Evolutionary conservation across 2,113 vertebrate species (phyloP), one percentile per base, ranked within the genome.

Genomic region (Calyptommatus sinebrachiatus): DNA sequence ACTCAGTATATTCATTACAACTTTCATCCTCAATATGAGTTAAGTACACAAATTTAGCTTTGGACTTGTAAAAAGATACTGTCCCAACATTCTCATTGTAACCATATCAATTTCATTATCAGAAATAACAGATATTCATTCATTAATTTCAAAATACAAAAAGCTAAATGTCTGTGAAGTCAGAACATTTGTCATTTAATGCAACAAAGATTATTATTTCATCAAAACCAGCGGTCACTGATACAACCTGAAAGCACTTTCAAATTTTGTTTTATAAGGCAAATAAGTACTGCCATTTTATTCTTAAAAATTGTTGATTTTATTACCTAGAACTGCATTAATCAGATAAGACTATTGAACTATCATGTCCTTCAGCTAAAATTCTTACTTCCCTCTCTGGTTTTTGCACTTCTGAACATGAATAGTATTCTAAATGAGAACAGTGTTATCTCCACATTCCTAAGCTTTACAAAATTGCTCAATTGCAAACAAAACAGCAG

Each of bases 101-200:
- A 91, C 65, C 78, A 63, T 31, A 85, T 77, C 62, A 83, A 78
- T 86, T 81, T 85, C 87, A 80, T 80, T 46, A 28, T 86, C 82
- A 86, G 84, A 91, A 87, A 90, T 86, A 91, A 70, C 85, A 90
- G 90, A 84, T 80, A 62, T 14, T 85, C 86, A 88, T 87, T 85
- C 88, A 83, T 85, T 82, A 90, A 87, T 82, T 83, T 90, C 81
- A 70, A 69, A 92, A 87, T 91, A 91, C 88, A 82, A 82, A 86
- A 87, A 90, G 84, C 84, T 91, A 91, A 75, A 91, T 77, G 80
- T 83, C 84, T 84, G 62, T 76, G 83, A 86, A 81, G 74, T 46
- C 79, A 86, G 90, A 92, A 88, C 76, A 78, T 76, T 86, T 85
- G 85, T 31, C 10, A 24, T 60, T 65, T 66, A 86, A 85, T 85